Evolutionary conservation across 1,140 invertebrate species (phyloP), one percentile per base, ranked within the genome.

Genomic region (Hyphantria cunea): DNA sequence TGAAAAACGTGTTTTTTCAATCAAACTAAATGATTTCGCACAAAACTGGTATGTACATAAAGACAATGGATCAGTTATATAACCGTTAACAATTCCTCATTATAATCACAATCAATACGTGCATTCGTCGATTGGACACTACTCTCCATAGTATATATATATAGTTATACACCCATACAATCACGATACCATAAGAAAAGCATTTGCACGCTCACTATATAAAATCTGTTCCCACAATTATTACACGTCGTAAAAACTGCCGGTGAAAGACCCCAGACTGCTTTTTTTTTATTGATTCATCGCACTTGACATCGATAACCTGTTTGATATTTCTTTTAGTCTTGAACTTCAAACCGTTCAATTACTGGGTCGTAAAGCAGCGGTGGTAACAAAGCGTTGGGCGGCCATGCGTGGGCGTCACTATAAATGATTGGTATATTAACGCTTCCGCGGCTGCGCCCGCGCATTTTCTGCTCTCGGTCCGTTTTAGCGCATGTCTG

Each of bases 371-470:
- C 37, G 48, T 50, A 60, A 63, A 64, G 25, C 65, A 70, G 64
- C 59, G 58, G 50, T 42, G 60, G 41, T 25, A 25, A 25, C 17
- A 50, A 55, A 25, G 17, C 17, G 17, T 3, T 25, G 17, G 17
- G 17, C 17, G 64, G 54, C 53, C 54, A 63, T 42, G 73, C 66
- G 80, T 83, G 67, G 80, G 80, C 64, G 80, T 72, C 8, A 60
- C 66, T 70, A 79, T 80, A 80, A 80, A 80, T 83, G 66, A 66
- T 60, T 33, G 49, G 47, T 25, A 25, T 25, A 44, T 15, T 15
- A 17, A 32, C 54, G 74, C 74, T 83, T 83, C 78, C 80, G 78
- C 68, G 75, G 17, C 17, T 25, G 67, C 70, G 64, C 61, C 64
- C 61, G 52, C 69, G 65, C 69, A 49, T 51, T 9, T 45, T 1